These are phyloP conservation scores for Champsocephalus gunnari DNA, from an alignment of 2,797 vertebrate species.

Conservation along the genomic window DNA sequence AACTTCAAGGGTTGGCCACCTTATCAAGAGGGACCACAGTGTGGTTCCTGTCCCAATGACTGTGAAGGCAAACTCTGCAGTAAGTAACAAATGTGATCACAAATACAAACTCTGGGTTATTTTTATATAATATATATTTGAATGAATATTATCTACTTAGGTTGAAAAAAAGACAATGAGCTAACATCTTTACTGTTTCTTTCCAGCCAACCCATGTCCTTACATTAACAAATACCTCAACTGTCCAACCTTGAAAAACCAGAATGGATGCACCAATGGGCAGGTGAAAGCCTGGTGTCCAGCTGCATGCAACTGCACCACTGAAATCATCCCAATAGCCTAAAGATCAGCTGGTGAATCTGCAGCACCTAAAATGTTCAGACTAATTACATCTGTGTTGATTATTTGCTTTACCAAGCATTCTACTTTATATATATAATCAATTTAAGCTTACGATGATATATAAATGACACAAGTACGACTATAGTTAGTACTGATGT, in stretches of 20 bases:
- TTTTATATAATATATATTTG: background rate
- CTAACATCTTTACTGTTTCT: constrained; percentile 4
- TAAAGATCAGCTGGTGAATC: constrained; percentile 26
- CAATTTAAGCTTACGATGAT: background rate
- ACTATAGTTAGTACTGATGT: background rate
- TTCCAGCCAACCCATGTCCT: constrained; percentile 82
- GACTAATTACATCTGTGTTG: background rate
- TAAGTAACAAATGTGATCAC: constrained; percentile 57
- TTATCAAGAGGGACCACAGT: constrained; percentile 68
- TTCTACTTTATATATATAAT: background rate
- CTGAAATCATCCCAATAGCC: constrained; percentile 72
- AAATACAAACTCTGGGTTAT: background rate
- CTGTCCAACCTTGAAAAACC: constrained; percentile 56
- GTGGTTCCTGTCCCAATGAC: constrained; percentile 70
- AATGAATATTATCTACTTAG: background rate
- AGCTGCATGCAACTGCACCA: constrained; percentile 71
- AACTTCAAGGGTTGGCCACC: constrained; percentile 72
- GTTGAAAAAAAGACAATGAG: background rate
- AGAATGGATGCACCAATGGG: constrained; percentile 27
- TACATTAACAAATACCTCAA: constrained; percentile 70
- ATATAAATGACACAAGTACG: background rate
- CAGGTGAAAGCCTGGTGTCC: constrained; percentile 53
- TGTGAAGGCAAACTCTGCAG: constrained; percentile 82
- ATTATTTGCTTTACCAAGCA: background rate
- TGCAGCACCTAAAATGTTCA: background rate